Evolutionary conservation across 23 tunicate genomes (phyloP), one percentile per base, ranked within the genome.

Genomic region (Trididemnum clinides): DNA sequence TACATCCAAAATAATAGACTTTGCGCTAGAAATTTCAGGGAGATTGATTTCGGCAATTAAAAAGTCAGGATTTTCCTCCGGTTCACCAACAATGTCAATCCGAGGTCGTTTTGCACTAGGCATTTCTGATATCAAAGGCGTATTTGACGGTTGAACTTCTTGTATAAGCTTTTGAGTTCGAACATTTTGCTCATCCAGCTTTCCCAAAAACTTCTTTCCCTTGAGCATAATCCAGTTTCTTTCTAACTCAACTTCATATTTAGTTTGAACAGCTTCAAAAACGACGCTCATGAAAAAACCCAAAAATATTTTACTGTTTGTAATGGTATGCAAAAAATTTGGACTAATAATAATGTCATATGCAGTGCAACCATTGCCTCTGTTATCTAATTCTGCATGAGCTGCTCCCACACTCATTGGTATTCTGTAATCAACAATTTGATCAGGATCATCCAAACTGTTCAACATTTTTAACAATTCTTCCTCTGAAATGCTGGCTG

Each of bases 281-380:
- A 94, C 98, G 51, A 94, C 74, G 50, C 98, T 94, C 98, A 89
- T 94, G 34, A 94, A 89, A 73, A 94, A 94, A 2, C 94, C 94
- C 57, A 94, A 76, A 71, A 94, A 94, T 38, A 88, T 37, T 36
- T 82, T 75, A 36, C 90, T 89, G 51, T 82, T 95, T 4, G 59
- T 51, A 2, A 94, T 75, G 38, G 89, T 94, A 39, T 78, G 81
- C 26, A 94, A 50, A 77, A 62, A 94, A 33, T 49, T 79, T 1
- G 98, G 94, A 49, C 73, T 94, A 20, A 94, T 94, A 27, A 94
- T 82, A 20, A 94, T 78, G 76, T 94, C 98, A 86, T 85, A 94
- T 2, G 92, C 98, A 58, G 86, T 80, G 76, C 98, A 94, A 5
- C 91, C 98, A 0, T 89, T 85, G 1, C 85, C 85, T 64, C 73